Conservation (phyloP, 2,113 vertebrate species). For the Diadophis punctatus region DNA sequence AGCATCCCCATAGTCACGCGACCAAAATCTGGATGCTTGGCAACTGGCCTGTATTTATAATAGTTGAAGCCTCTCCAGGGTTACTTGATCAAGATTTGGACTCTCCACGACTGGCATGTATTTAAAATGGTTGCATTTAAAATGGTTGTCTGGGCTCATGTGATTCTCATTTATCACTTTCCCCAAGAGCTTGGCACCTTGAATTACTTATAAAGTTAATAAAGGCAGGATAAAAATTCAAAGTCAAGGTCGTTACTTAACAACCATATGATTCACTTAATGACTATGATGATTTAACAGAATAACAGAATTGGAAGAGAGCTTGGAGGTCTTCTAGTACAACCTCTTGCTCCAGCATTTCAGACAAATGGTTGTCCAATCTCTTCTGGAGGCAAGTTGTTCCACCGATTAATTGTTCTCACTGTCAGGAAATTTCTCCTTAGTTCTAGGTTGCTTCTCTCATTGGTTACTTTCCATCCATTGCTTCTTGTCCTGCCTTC, state of each 20-base stretch:
- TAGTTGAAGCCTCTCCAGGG: neutral
- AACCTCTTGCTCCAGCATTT: no score
- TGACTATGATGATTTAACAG: no score
- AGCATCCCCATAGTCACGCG: neutral
- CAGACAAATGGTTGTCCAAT: no score
- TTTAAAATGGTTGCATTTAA: neutral
- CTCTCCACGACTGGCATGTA: accelerated
- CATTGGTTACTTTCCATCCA: no score
- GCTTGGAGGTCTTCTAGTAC: no score
- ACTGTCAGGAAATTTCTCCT: no score
- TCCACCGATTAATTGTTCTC: no score
- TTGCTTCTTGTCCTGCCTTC: no score
- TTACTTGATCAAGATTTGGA: neutral
- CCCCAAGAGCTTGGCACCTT: neutral
- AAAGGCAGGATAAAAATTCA: neutral
- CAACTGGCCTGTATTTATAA: neutral
- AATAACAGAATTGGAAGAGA: no score
- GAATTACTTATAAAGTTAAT: neutral
- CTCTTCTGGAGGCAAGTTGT: no score
- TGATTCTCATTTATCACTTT: neutral
- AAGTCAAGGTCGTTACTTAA: neutral
- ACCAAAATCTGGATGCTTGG: neutral
- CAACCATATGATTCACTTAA: no score
- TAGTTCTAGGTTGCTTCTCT: no score
- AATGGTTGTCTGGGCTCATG: neutral